phyloP scores from a whole-genome alignment of 2,113 vertebrate species.

The Psittacula cyanocephala region DNA sequence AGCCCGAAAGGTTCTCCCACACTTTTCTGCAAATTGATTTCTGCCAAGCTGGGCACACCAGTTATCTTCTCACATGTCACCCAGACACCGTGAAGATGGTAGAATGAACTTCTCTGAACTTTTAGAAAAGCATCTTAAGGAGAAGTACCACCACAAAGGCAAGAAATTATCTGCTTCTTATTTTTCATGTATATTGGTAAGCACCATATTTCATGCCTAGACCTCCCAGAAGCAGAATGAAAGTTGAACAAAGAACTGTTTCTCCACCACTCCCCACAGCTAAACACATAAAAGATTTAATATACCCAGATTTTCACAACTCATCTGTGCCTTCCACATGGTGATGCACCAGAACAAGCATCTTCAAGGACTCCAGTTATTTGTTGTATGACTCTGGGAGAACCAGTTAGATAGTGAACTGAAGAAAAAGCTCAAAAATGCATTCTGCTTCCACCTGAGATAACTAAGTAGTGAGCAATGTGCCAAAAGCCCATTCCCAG shows the following conservation, averaged over 20 bases:
- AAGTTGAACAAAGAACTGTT: background rate
- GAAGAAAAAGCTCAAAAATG: background rate
- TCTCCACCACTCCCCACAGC: background rate
- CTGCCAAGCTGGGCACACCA: background rate
- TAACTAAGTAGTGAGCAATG: background rate
- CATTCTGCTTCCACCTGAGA: background rate
- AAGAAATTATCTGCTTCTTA: background rate
- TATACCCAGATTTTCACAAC: background rate
- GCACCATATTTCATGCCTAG: background rate
- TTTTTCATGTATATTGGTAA: background rate
- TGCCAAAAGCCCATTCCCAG: background rate
- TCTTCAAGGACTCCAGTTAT: background rate
- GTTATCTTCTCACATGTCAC: background rate
- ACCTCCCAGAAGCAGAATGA: background rate
- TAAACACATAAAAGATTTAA: background rate
- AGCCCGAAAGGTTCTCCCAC: conserved; percentile 1
- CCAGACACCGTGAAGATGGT: background rate
- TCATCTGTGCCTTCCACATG: background rate
- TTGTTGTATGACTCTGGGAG: background rate
- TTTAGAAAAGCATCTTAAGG: background rate
- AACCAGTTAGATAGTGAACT: background rate
- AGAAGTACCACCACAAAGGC: background rate
- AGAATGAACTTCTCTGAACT: background rate
- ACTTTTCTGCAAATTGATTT: background rate
- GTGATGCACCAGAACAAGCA: background rate